Evolutionary conservation across 2,888 invertebrate species (phyloP), one percentile per base, ranked within the genome.

Genomic region (Apodemia zela): DNA sequence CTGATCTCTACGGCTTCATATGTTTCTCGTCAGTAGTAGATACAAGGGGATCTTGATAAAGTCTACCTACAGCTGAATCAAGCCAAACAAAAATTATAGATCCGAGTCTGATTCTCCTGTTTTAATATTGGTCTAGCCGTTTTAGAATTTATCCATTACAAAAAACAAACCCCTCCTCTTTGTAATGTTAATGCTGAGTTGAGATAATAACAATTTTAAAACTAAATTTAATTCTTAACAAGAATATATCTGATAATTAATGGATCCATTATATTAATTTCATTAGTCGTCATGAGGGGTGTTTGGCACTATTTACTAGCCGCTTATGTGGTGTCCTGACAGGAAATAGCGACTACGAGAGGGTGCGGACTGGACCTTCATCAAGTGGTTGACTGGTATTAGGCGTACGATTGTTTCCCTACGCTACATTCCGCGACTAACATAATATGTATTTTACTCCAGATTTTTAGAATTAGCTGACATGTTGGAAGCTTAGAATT

Each of bases 301-400:
- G 65, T 67, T 63, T 66, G 66, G 68, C 67, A 70, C 61, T 67
- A 67, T 66, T 70, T 67, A 68, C 67, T 65, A 63, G 63, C 64
- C 42, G 42, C 66, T 63, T 65, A 72, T 69, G 75, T 72, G 68
- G 71, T 65, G 65, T 73, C 70, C 75, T 75, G 80, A 76, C 76
- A 76, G 79, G 73, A 74, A 73, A 72, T 64, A 73, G 73, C 15
- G 42, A 42, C 72, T 75, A 71, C 70, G 68, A 69, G 73, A 69
- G 71, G 68, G 75, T 70, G 71, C 69, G 71, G 73, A 42, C 42
- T 42, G 42, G 42, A 91, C 90, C 90, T 89, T 85, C 88, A 88
- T 91, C 90, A 91, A 90, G 84, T 84, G 84, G 82, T 82, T 91
- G 90, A 91, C 90, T 90, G 89, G 82, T 91, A 91, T 91, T 90